Conservation (phyloP, 2,113 vertebrate species). For the Diphyllodes magnificus region DNA sequence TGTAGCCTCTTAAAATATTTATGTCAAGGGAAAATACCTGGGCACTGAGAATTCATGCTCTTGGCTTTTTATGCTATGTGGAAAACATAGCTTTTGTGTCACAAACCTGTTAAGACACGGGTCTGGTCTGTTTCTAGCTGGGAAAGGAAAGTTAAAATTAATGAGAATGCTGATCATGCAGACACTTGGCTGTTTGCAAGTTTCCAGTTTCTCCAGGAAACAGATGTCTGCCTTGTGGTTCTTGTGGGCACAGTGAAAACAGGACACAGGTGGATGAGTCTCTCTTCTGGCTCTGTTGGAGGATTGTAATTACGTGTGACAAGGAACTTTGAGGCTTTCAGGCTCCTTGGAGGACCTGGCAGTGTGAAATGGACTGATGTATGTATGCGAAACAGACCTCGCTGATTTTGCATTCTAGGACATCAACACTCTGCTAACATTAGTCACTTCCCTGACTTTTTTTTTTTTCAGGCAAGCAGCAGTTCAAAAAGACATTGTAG, state of each 20-base stretch:
- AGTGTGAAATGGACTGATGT: neutral
- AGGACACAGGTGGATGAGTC: neutral
- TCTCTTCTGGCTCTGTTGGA: neutral
- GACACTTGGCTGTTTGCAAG: neutral
- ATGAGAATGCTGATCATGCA: neutral
- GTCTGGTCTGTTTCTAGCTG: neutral
- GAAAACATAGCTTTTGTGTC: neutral
- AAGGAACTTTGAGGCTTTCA: neutral
- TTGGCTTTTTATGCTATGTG: neutral
- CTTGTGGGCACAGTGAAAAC: neutral
- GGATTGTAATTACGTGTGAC: rapidly evolving
- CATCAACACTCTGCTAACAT: neutral
- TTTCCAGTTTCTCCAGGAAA: neutral
- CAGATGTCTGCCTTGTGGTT: neutral
- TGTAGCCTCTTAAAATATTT: neutral
- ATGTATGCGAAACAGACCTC: neutral
- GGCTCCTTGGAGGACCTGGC: neutral
- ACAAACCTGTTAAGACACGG: neutral
- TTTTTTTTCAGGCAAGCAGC: neutral
- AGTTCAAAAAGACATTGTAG: neutral
- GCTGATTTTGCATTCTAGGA: neutral
- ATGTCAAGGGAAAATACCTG: neutral
- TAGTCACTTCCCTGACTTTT: neutral
- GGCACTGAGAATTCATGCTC: neutral
- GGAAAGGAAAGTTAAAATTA: neutral